Percentiles rank a stretch among this genome's conserved stretches.
Evolutionary conservation across 2,888 invertebrate species (phyloP).

Genomic region (Brassicogethes aeneus): DNA sequence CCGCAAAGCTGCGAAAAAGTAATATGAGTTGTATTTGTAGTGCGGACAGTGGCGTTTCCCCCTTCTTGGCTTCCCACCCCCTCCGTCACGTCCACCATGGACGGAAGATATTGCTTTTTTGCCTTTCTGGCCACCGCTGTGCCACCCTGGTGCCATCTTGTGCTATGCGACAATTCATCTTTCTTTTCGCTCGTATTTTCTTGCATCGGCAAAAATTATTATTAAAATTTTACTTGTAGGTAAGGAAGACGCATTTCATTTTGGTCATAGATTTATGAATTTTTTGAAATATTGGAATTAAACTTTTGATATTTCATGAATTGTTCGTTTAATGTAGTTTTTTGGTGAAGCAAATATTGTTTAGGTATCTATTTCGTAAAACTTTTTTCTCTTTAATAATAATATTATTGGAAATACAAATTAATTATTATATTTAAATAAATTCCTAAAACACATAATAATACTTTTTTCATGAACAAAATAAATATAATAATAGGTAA

Average conservation of each 20-base stretch:
- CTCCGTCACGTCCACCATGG: neutral
- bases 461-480: too few relatives aligned
- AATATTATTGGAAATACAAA: too few relatives aligned
- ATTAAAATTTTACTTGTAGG: conserved; percentile 3
- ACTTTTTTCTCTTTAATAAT: too few relatives aligned
- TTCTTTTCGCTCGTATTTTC: conserved; percentile 34
- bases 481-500: too few relatives aligned
- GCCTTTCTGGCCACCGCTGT: conserved; percentile 28
- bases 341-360: too few relatives aligned
- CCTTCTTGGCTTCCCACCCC: neutral
- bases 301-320: too few relatives aligned
- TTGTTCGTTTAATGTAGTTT: too few relatives aligned
- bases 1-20: conserved; percentile 37
- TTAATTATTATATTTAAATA: too few relatives aligned
- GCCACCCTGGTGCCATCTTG: conserved; percentile 36
- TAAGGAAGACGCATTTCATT: conserved; percentile 4
- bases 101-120: conserved; percentile 36
- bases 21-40: conserved; percentile 37
- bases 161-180: conserved; percentile 35
- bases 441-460: too few relatives aligned
- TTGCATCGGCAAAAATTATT: conserved; percentile 22
- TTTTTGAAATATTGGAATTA: too few relatives aligned
- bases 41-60: conserved; percentile 1
- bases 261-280: too few relatives aligned
- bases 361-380: too few relatives aligned